Conservation (phyloP, 2,113 vertebrate species). For the Alexandromys fortis region DNA sequence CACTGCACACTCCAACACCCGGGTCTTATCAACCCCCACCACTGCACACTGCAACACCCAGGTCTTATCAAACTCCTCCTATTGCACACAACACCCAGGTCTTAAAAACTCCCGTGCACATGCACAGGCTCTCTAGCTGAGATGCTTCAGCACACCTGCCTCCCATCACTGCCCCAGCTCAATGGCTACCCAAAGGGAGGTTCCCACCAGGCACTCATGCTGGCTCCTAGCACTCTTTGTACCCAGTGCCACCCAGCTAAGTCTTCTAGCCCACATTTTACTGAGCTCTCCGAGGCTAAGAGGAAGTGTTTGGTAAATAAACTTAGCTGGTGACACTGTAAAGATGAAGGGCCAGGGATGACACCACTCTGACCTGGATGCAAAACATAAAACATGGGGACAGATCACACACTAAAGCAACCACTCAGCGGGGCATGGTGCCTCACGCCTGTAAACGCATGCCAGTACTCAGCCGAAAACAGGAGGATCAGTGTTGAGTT, state of each 20-base stretch:
- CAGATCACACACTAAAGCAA: not conserved
- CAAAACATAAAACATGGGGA: not conserved
- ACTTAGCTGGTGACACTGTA: not conserved
- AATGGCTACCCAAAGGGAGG: not conserved
- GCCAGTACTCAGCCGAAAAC: not conserved
- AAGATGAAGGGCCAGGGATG: not conserved
- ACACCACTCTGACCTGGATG: not conserved
- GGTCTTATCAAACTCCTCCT: too few relatives aligned
- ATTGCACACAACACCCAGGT: too few relatives aligned
- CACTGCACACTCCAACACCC: too few relatives aligned
- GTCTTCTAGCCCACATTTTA: not conserved
- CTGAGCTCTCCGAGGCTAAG: not conserved
- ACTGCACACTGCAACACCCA: too few relatives aligned
- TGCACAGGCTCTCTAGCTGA: not conserved
- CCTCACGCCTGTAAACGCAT: not conserved
- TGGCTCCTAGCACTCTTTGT: not conserved
- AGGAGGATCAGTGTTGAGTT: not conserved
- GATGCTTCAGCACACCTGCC: not conserved
- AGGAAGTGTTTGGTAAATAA: not conserved
- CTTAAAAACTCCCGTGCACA: accelerated
- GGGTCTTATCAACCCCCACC: too few relatives aligned
- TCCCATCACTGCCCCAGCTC: not conserved
- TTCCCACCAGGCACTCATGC: not conserved
- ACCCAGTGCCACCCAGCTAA: not conserved
- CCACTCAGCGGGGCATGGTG: not conserved